Evolutionary conservation across 2,113 vertebrate genomes (phyloP).

Genomic region (Tupaia chinensis): DNA sequence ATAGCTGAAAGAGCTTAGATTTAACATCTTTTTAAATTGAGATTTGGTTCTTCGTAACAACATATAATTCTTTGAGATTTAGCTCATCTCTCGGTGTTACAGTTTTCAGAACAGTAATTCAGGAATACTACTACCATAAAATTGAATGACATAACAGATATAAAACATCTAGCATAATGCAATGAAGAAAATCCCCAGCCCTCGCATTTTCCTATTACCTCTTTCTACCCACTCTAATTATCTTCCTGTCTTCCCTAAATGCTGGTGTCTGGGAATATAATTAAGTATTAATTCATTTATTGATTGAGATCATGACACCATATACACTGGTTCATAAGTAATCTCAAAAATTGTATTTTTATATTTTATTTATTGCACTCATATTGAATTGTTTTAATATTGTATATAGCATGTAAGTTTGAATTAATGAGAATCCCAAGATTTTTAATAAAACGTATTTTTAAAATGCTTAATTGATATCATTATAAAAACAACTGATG

Average conservation of each 20-base stretch:
- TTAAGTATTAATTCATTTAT: background rate
- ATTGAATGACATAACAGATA: background rate
- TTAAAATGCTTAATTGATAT: background rate
- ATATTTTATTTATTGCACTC: background rate
- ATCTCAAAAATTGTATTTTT: background rate
- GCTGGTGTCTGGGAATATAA: background rate
- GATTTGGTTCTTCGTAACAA: background rate
- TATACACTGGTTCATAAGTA: background rate
- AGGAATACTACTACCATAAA: background rate
- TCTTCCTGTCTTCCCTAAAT: background rate
- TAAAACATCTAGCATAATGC: background rate
- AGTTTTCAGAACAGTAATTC: background rate
- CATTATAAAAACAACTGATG: background rate
- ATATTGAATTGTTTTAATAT: no score
- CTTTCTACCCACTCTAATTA: background rate
- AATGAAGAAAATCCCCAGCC: background rate
- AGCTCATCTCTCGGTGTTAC: background rate
- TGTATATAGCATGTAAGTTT: background rate
- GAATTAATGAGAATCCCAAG: background rate
- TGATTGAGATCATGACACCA: background rate
- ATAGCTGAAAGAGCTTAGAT: background rate
- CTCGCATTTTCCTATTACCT: background rate
- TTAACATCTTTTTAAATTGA: background rate
- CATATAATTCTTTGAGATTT: background rate
- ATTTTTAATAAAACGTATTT: background rate